These are phyloP conservation scores for Furnarius figulus DNA, from an alignment of 2,113 vertebrate genomes.

Conservation along the genomic window DNA sequence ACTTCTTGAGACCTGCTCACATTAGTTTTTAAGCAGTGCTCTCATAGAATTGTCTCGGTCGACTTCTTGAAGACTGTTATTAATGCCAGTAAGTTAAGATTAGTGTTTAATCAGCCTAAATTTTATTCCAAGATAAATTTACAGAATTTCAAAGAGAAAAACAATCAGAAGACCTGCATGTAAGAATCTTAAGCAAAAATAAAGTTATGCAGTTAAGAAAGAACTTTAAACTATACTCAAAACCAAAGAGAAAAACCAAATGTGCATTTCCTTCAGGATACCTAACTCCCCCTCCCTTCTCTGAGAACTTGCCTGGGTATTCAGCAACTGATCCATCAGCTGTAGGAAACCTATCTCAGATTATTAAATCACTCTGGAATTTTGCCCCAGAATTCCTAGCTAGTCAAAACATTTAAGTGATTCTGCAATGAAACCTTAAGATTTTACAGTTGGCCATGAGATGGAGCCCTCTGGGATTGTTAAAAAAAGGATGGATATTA, in stretches of 20 bases:
- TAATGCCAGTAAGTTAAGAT: slow-evolving; percentile 10
- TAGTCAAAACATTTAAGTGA: slow-evolving; percentile 52
- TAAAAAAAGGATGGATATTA: slow-evolving; percentile 82
- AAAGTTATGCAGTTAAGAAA: neutral
- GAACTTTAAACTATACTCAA: slow-evolving; percentile 12
- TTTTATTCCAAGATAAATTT: slow-evolving; percentile 2
- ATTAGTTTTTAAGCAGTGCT: neutral
- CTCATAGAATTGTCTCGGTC: neutral
- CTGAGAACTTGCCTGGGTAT: neutral
- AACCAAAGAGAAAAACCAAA: neutral
- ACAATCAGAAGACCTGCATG: neutral
- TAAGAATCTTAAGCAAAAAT: neutral
- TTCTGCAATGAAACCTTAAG: slow-evolving; percentile 58
- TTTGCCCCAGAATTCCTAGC: slow-evolving; percentile 54
- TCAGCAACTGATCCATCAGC: slow-evolving; percentile 43
- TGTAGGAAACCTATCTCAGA: slow-evolving; percentile 20
- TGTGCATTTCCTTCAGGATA: neutral
- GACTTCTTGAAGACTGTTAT: slow-evolving; percentile 22
- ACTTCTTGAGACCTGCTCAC: neutral
- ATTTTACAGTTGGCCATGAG: slow-evolving; percentile 58
- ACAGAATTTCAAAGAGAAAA: slow-evolving; percentile 20
- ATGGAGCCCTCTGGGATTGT: slow-evolving; percentile 60
- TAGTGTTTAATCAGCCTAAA: neutral
- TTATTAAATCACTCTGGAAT: slow-evolving; percentile 7
- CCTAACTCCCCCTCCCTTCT: slow-evolving; percentile 25